Base-by-base conservation (phyloP, 2,888 invertebrate species). In the Cataglyphis livida region DNA sequence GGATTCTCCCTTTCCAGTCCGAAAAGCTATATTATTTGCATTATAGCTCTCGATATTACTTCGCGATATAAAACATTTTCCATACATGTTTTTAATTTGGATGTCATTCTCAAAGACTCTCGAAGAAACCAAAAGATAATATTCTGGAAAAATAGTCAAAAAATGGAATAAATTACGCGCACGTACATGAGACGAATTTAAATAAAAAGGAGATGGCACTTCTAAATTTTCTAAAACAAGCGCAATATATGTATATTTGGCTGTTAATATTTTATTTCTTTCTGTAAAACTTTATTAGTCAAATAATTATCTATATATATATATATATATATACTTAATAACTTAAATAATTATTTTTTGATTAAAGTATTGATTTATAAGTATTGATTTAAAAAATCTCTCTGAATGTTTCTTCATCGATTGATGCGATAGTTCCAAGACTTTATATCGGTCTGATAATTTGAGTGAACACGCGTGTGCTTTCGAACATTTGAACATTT, bases 41-140 rank as follows among this genome's bases (percentile, higher is more conserved):
- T 86, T 78, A 85, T 78, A 64, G 74, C 78, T 88, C 82, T 32
- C 41, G 41, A 66, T 62, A 73, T 76, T 68, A 68, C n/a, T 59
- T 78, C 9, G 28, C 32, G 57, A 18, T 28, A 57, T 41, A 25
- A 21, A 81, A 5, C n/a, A 51, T 73, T 59, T 59, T 79, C 6
- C 44, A 25, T 7, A 32, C 1, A 28, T 57, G 38, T 21, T 48
- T 51, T 75, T 35, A 61, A 62, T 62, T 41, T 48, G 1, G 6
- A 54, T 15, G 4, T 62, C 9, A 10, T 68, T 1, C 15, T 66
- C 28, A 15, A 2, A n/a, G n/a, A n/a, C n/a, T n/a, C n/a, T n/a
- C 3, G n/a, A 57, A 32, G 15, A 57, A 70, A 78, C 4, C 15
- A 18, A 65, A 28, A 12, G 44, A 0, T n/a, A 51, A 57, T 32